These are phyloP conservation scores for Aphaenogaster rudis DNA, from an alignment of 1,140 invertebrate species.

Conservation along the genomic window DNA sequence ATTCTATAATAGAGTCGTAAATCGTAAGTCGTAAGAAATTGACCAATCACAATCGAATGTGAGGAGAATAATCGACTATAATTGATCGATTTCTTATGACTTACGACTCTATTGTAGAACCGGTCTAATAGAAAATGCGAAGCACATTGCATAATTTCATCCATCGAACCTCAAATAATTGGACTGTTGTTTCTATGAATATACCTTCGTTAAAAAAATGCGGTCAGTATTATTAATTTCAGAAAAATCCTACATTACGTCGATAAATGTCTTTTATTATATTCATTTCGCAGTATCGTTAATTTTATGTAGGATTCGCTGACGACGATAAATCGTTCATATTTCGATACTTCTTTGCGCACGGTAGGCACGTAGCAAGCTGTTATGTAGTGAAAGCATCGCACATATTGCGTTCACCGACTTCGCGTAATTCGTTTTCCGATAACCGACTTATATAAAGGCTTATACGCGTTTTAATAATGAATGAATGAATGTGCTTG, in stretches of 20 bases:
- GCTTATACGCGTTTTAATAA: not conserved
- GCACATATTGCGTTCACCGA: not conserved
- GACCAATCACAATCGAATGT: too few relatives aligned
- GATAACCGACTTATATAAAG: not conserved
- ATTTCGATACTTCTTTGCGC: not conserved
- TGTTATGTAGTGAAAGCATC: not conserved
- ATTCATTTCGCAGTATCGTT: not conserved
- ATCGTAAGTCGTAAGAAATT: too few relatives aligned
- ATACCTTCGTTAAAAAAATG: not conserved
- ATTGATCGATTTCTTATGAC: too few relatives aligned
- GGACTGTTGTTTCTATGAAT: not conserved
- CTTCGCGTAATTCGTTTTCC: not conserved
- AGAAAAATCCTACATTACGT: not conserved
- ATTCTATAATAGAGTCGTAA: too few relatives aligned
- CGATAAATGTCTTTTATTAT: not conserved
- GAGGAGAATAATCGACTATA: too few relatives aligned
- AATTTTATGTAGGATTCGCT: not conserved
- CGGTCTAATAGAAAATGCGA: not conserved
- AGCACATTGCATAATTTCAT: not conserved
- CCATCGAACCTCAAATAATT: not conserved
- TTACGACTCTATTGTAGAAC: too few relatives aligned
- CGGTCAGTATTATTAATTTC: not conserved
- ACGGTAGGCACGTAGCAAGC: not conserved
- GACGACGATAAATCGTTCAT: not conserved
- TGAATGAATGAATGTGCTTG: not conserved